Evolutionary conservation across 2,113 vertebrate genomes (phyloP).

Genomic region (Romanogobio albipinnatus): DNA sequence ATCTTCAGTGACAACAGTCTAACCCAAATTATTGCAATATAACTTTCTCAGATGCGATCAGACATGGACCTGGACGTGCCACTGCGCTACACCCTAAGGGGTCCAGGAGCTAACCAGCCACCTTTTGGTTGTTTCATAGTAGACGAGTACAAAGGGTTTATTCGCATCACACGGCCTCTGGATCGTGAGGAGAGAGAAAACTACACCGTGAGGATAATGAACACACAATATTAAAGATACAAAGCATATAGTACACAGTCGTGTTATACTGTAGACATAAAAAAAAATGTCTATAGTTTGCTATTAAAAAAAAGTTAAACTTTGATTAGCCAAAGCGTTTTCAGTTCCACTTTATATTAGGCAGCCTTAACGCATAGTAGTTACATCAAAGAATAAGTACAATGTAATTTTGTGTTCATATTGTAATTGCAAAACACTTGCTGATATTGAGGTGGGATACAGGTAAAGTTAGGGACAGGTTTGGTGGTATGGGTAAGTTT

Average conservation of each 20-base stretch:
- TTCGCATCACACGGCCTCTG: slow-evolving; percentile 40
- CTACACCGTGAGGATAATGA: slow-evolving; percentile 52
- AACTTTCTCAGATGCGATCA: slow-evolving; percentile 55
- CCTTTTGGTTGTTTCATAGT: slow-evolving; percentile 52
- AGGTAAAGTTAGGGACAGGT: no score
- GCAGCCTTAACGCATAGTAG: no score
- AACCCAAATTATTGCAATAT: not conserved
- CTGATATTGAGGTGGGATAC: no score
- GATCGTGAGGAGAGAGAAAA: slow-evolving; percentile 52
- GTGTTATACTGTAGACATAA: not conserved
- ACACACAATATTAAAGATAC: slow-evolving; percentile 8
- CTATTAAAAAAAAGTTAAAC: no score
- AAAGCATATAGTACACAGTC: not conserved
- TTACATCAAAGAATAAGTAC: no score
- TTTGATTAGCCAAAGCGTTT: no score
- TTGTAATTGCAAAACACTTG: no score
- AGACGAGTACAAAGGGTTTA: not conserved
- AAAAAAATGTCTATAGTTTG: no score
- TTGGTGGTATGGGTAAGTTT: no score
- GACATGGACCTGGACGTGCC: not conserved
- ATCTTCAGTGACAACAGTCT: not conserved
- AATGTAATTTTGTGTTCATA: no score
- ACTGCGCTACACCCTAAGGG: slow-evolving; percentile 47
- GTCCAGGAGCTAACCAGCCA: slow-evolving; percentile 25
- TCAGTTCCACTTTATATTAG: no score